Base-by-base conservation (phyloP, 2,888 invertebrate species). In the Oeneis ivallda region DNA sequence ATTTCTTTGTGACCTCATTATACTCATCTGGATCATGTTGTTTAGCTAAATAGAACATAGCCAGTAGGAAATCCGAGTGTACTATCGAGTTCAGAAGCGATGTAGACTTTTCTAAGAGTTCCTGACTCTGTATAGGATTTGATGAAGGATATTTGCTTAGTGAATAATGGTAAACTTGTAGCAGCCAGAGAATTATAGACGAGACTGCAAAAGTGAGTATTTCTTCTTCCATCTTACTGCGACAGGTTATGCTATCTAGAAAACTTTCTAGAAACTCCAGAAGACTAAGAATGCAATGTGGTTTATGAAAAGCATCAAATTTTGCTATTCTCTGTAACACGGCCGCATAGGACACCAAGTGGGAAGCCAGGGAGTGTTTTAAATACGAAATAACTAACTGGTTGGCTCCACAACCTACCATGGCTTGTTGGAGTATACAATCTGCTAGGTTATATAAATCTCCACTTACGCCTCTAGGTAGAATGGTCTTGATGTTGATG, bases 331-430 rank as follows among this genome's bases (percentile, higher is more conserved):
- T 94, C 78, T 96, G 96, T 37, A 98, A 85, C 0, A 98, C 98
- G 5, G 98, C 97, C 7, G 97, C 96, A 82, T 97, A 97, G 0
- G 98, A 98, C 0, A 98, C 97, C 70, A 98, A 87, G 86, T 98
- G 97, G 7, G 97, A 96, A 73, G 97, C 96, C 62, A 98, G 86
- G 1, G 98, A 98, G 89, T 98, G 98, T 82, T 96, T 96, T 68
- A 99, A 92, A 84, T 98, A 99, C 13, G 98, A 97, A 72, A 99
- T 92, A 47, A 98, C 96, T 72, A 98, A 90, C 81, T 96, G 94
- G 87, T 98, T 98, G 0, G 98, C 98, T 34, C 97, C 97, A 37
- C 97, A 96, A 37, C 98, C 98, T 47, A 98, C 96, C 76, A 98
- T 93, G 0, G 98, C 98, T 89, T 98, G 98, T 79, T 98, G 97